These are phyloP conservation scores for Pyrrhia umbra DNA, from an alignment of 2,888 invertebrate genomes.

Conservation along the genomic window DNA sequence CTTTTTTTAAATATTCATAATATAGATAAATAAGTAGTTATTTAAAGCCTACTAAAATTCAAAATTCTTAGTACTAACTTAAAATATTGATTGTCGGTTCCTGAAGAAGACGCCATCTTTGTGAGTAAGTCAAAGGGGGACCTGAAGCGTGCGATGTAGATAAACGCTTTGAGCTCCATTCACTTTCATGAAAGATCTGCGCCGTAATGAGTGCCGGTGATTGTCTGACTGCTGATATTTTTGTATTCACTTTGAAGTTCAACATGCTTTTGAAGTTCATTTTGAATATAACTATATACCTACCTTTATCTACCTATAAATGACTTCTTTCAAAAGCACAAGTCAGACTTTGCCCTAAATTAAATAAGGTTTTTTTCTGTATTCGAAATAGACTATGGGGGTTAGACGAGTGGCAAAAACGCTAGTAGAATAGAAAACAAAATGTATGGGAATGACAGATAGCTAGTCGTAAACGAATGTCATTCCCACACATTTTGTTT, in stretches of 20 bases:
- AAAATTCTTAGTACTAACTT: slow-evolving; percentile 12
- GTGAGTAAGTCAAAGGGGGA: slow-evolving; percentile 37
- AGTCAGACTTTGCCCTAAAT: not conserved
- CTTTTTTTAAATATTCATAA: too few relatives aligned
- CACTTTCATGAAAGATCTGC: slow-evolving; percentile 38
- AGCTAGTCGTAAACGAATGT: too few relatives aligned
- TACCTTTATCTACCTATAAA: not conserved
- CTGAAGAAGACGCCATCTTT: slow-evolving; percentile 34
- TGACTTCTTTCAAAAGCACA: not conserved
- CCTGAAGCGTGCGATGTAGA: slow-evolving; percentile 48
- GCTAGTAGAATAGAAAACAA: too few relatives aligned
- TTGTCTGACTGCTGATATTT: slow-evolving; percentile 45
- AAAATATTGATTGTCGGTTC: slow-evolving; percentile 38
- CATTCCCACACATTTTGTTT: too few relatives aligned
- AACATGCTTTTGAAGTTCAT: slow-evolving; percentile 15
- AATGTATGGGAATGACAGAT: too few relatives aligned
- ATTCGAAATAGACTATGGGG: too few relatives aligned
- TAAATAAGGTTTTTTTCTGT: too few relatives aligned
- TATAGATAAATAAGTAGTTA: not conserved
- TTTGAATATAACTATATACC: slow-evolving; percentile 19
- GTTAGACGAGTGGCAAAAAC: too few relatives aligned
- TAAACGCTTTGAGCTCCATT: slow-evolving; percentile 55
- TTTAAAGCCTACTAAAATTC: not conserved
- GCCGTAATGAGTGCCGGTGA: slow-evolving; percentile 36
- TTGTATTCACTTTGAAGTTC: slow-evolving; percentile 36